Evolutionary conservation across 2,888 invertebrate genomes (phyloP).

Genomic region (Cheilosia urbana): DNA sequence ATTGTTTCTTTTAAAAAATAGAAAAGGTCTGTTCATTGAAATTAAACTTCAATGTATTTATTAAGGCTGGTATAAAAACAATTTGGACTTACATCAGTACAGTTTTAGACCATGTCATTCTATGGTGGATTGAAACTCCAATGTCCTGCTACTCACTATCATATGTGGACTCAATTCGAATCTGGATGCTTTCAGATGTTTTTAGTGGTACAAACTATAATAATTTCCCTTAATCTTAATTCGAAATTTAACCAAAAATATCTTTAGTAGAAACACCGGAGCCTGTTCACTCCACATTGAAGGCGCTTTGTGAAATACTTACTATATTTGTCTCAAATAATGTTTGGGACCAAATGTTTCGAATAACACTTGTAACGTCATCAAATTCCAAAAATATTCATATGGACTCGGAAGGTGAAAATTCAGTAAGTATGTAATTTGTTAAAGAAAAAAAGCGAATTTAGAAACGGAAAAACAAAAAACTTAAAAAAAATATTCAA

Average conservation of each 20-base stretch:
- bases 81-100: constrained; percentile 93
- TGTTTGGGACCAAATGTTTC: constrained; percentile 89
- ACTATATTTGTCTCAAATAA: constrained; percentile 92
- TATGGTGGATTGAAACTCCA: constrained; percentile 93
- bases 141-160: constrained; percentile 85
- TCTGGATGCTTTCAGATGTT: constrained; percentile 79
- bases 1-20: neutral
- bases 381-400: constrained; percentile 53
- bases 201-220: constrained; percentile 77
- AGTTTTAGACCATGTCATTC: constrained; percentile 90
- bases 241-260: neutral
- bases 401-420: neutral
- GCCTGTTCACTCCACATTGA: constrained; percentile 88
- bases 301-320: constrained; percentile 90
- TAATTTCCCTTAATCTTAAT: neutral
- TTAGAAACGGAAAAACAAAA: too few relatives aligned
- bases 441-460: neutral
- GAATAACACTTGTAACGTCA: constrained; percentile 81
- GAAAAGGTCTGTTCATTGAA: neutral
- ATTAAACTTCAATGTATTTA: neutral
- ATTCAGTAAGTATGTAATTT: constrained; percentile 22
- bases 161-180: constrained; percentile 81
- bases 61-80: constrained; percentile 31
- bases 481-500: too few relatives aligned
- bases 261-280: constrained; percentile 86